Evolutionary conservation across 2,888 invertebrate genomes (phyloP).

Genomic region (Daptonema setosum): DNA sequence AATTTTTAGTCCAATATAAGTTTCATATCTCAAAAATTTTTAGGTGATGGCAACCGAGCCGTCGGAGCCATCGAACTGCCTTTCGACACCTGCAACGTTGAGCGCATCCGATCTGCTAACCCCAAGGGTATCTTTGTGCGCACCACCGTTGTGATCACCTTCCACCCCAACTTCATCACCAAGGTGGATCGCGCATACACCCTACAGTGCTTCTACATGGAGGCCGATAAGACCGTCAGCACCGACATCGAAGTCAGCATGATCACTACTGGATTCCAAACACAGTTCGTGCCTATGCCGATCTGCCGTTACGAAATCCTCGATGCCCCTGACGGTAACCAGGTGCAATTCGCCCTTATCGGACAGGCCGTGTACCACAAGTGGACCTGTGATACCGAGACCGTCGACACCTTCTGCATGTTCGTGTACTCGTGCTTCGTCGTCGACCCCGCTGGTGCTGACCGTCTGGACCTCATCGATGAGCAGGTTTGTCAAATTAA

Average conservation of each 20-base stretch:
- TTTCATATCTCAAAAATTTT: too few relatives aligned
- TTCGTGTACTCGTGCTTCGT: too few relatives aligned
- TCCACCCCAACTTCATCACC: conserved; percentile 17
- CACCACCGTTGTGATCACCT: conserved; percentile 25
- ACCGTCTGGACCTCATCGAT: too few relatives aligned
- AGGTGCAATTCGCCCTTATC: neutral
- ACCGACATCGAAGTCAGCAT: conserved; percentile 21
- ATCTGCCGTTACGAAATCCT: conserved; percentile 2
- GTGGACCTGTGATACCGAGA: conserved; percentile 1
- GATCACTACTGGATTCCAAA: neutral
- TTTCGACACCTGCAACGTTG: too few relatives aligned
- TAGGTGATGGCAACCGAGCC: too few relatives aligned
- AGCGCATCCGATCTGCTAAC: too few relatives aligned
- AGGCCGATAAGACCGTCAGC: conserved; percentile 25
- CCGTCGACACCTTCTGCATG: too few relatives aligned
- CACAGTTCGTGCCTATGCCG: conserved; percentile 2
- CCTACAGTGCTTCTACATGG: conserved; percentile 28
- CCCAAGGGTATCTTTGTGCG: conserved; percentile 26
- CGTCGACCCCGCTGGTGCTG: too few relatives aligned
- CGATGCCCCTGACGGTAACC: neutral
- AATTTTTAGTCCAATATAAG: too few relatives aligned
- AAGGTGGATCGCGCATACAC: conserved; percentile 21
- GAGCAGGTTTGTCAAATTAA: too few relatives aligned
- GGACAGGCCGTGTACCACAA: neutral
- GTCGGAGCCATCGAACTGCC: too few relatives aligned